Conservation (phyloP, 2,797 vertebrate genomes). For the Acipenser ruthenus region DNA sequence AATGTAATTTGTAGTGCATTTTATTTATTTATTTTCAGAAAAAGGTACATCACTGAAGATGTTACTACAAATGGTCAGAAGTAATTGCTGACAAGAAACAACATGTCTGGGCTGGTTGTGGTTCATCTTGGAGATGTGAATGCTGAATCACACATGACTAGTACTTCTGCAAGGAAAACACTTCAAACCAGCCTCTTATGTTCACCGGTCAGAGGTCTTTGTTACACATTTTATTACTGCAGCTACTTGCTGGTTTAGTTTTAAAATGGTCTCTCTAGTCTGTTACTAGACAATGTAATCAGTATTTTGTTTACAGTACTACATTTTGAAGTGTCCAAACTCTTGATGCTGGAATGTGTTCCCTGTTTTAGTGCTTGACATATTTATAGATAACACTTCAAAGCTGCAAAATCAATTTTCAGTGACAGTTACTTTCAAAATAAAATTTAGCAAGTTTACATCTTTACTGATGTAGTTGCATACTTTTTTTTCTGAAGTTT, state of each 20-base stretch:
- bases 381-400: background rate
- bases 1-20: background rate
- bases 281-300: background rate
- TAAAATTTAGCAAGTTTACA: too few species aligned
- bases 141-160: background rate
- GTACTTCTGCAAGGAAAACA: background rate
- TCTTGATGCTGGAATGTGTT: background rate
- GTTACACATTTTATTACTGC: background rate
- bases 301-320: background rate
- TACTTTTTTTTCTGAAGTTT: too few species aligned
- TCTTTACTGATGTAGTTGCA: too few species aligned
- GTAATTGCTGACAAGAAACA: background rate
- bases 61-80: background rate
- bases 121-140: background rate
- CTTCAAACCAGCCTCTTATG: background rate
- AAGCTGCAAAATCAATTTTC: too few species aligned
- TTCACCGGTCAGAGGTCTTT: background rate
- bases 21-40: conserved; percentile 15
- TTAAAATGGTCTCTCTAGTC: too few species aligned
- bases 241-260: background rate
- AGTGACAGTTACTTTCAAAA: too few species aligned
- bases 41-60: conserved; percentile 29
- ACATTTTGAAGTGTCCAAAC: background rate
- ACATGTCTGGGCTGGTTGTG: background rate
- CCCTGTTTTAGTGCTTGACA: background rate